A percentile compares a stretch with the other conserved stretches of the same genome.
These are phyloP conservation scores for Theonella swinhoei DNA, from an alignment of 37 sponge, comb jelly and placozoan species.

Conservation along the genomic window DNA sequence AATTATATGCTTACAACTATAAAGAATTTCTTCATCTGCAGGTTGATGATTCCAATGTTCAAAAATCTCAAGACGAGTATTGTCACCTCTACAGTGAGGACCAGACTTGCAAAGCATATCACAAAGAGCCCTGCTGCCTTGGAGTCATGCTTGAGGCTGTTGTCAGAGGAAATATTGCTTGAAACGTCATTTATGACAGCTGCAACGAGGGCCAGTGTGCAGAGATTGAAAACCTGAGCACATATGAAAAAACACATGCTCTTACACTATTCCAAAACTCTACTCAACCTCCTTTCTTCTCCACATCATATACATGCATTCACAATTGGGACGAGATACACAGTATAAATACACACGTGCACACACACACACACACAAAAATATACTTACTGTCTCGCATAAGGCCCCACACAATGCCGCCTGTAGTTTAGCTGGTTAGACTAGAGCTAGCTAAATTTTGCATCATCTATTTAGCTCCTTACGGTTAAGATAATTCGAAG, in stretches of 20 bases:
- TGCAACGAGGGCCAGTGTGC: not conserved
- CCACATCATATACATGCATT: too few relatives aligned
- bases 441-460: too few relatives aligned
- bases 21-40: conserved; percentile 9
- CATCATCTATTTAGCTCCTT: too few relatives aligned
- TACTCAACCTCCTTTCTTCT: not conserved
- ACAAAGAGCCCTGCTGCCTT: conserved; percentile 9
- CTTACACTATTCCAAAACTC: too few relatives aligned
- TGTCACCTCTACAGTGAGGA: conserved; percentile 16
- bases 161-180: too few relatives aligned
- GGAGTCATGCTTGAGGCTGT: not conserved
- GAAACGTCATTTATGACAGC: not conserved
- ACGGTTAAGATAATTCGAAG: conserved; percentile 31
- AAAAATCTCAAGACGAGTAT: conserved; percentile 46
- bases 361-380: too few relatives aligned
- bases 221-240: not conserved
- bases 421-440: too few relatives aligned
- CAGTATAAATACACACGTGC: too few relatives aligned
- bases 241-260: too few relatives aligned
- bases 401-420: too few relatives aligned
- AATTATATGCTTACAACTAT: conserved; percentile 36
- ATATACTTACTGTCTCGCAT: too few relatives aligned
- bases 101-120: conserved; percentile 15
- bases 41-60: conserved; percentile 45
- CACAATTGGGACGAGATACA: too few relatives aligned